Evolutionary conservation across 2,888 invertebrate species (phyloP), one percentile per base, ranked within the genome.

Genomic region (Agriotes lineatus): DNA sequence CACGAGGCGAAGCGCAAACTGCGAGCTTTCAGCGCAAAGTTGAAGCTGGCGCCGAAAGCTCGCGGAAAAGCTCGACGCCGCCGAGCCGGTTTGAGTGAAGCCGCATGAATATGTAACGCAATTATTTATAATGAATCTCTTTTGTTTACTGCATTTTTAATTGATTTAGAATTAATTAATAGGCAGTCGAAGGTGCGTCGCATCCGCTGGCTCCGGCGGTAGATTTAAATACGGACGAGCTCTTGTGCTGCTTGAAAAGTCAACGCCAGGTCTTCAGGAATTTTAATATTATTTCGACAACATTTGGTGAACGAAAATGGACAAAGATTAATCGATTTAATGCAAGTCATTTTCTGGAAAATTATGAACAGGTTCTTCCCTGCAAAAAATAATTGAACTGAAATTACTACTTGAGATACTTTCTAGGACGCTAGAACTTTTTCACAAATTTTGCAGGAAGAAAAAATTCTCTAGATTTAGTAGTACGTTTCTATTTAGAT

Each of bases 11-110:
- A 72, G 56, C 69, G 70, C 67, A 65, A 70, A 74, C 74, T 74
- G 74, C 65, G 69, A 74, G 74, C 72, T 72, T 71, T 74, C 74
- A 56, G 69, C 62, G 50, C 63, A 64, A 70, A 70, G 56, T 70
- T 71, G 48, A 67, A 67, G 67, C 71, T 69, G 58, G 59, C 56
- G 48, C 59, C 67, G 69, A 69, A 69, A 58, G 60, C 63, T 61
- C 20, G 63, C 73, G 73, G 59, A 58, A 52, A 62, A 59, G 61
- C 67, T 63, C 72, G 72, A 68, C 69, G 48, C 35, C 42, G 35
- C 37, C 68, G 69, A 70, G 62, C 64, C 37, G 33, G 56, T 67
- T 70, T 70, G 61, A 70, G 66, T 66, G 66, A 62, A 57, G 42
- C 59, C 39, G 44, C 67, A 72, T 71, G 68, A 70, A 70, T 65